phyloP scores from a whole-genome alignment of 1,140 invertebrate genomes.

The Hyles euphorbiae region DNA sequence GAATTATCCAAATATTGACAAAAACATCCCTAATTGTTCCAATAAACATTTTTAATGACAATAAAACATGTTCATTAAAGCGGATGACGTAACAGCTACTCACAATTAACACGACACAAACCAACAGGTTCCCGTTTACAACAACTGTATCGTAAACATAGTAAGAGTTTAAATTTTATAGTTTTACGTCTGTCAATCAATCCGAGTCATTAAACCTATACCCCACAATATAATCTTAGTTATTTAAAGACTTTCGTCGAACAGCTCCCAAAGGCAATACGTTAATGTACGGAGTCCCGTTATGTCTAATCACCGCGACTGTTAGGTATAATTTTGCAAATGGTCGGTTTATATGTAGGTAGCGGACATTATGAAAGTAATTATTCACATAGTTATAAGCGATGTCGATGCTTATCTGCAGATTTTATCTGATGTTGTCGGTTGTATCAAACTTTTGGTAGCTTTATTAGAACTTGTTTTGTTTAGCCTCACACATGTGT shows the following conservation, averaged over 20 bases:
- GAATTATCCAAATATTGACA: too few relatives aligned
- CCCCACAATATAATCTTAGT: slow-evolving; percentile 33
- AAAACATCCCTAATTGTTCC: too few relatives aligned
- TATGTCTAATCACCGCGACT: slow-evolving; percentile 48
- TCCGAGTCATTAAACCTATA: slow-evolving; percentile 41
- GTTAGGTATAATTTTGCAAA: slow-evolving; percentile 60
- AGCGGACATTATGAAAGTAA: slow-evolving; percentile 14
- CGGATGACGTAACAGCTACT: not conserved
- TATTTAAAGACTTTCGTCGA: slow-evolving; percentile 47
- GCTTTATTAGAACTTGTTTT: too few relatives aligned
- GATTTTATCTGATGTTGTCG: too few relatives aligned
- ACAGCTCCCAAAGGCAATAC: slow-evolving; percentile 52
- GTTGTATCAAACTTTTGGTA: too few relatives aligned
- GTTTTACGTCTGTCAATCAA: slow-evolving; percentile 33
- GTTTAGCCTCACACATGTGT: too few relatives aligned
- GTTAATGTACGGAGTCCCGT: slow-evolving; percentile 42
- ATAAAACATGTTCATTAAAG: too few relatives aligned
- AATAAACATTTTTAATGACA: too few relatives aligned
- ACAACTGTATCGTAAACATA: slow-evolving; percentile 23
- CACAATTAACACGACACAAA: slow-evolving; percentile 11
- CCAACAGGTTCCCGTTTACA: slow-evolving; percentile 15
- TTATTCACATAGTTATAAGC: slow-evolving; percentile 4
- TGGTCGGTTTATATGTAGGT: slow-evolving; percentile 22
- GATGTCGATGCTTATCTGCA: not conserved
- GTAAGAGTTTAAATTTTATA: slow-evolving; percentile 11